Evolutionary conservation across 2,113 vertebrate species (phyloP), one percentile per base, ranked within the genome.

Genomic region (Ammodytes dubius): DNA sequence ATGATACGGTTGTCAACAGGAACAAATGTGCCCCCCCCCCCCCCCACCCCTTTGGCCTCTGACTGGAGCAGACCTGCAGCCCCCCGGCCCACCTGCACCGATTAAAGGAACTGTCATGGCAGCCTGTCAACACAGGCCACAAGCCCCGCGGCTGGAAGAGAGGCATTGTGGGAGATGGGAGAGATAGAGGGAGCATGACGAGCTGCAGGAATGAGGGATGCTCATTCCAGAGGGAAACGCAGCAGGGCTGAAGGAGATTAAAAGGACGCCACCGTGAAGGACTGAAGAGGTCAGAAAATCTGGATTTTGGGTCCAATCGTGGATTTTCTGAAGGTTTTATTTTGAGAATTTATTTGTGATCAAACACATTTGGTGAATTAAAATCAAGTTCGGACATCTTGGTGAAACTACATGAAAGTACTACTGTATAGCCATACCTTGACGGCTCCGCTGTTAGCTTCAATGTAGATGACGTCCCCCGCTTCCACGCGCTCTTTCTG

Each of bases 381-480:
- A 65, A 65, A 17, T 14, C 3, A 1, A 49, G 47, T 11, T 27
- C 40, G 6, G 2, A 43, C 39, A 39, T 37, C 0, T 6, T 7
- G 37, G 1, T 68, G 11, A 12, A 43, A 67, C 17, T n/a, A 46
- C 49, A 35, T 45, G 15, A 40, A 40, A 77, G 40, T 14, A 17
- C 12, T 9, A 42, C n/a, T n/a, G n/a, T n/a, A 2, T 4, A 5
- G 5, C 11, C 17, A 85, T 96, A 99, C 98, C 98, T 99, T 99
- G 70, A 99, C 98, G 0, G 98, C 97, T 58, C 98, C 98, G 14
- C 98, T 99, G 95, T 99, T 99, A 68, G 98, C 97, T 94, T 99
- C 98, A 5, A 99, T 99, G 90, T 99, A 99, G 94, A 99, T 99
- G 88, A 99, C 98, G 0, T 99, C 98, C 43, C 98, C 98, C 0